Evolutionary conservation across 2,113 vertebrate genomes (phyloP).

Genomic region (Ardeotis arabs): DNA sequence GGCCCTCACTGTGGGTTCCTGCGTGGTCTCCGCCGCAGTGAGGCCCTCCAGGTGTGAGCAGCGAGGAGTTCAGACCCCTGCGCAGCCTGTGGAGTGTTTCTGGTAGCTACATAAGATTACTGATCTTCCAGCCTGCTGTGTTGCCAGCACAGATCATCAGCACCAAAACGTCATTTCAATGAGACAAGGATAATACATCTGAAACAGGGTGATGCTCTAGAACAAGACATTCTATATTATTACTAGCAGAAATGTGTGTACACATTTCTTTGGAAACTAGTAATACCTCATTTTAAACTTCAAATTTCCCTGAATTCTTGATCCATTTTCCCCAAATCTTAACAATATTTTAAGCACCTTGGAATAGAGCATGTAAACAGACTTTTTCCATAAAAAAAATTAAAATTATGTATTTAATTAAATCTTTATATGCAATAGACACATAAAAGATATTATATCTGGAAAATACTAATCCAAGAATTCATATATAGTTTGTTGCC

Average conservation of each 20-base stretch:
- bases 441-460: background rate
- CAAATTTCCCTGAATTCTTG: background rate
- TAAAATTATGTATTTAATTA: background rate
- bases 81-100: accelerated
- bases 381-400: background rate
- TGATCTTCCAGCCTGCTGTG: background rate
- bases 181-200: background rate
- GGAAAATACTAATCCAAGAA: background rate
- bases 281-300: background rate
- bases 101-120: too few species aligned
- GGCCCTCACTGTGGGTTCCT: too few species aligned
- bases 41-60: background rate
- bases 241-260: accelerated
- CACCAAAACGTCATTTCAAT: background rate
- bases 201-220: background rate
- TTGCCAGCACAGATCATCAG: background rate
- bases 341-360: background rate
- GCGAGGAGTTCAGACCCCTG: background rate
- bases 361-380: background rate
- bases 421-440: background rate
- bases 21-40: accelerated
- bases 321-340: background rate
- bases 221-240: background rate
- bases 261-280: background rate
- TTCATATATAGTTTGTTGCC: background rate